A percentile compares a stretch with the other conserved stretches of the same genome.
Evolutionary conservation across 2,888 invertebrate species (phyloP).

Genomic region (Hololepta plana): DNA sequence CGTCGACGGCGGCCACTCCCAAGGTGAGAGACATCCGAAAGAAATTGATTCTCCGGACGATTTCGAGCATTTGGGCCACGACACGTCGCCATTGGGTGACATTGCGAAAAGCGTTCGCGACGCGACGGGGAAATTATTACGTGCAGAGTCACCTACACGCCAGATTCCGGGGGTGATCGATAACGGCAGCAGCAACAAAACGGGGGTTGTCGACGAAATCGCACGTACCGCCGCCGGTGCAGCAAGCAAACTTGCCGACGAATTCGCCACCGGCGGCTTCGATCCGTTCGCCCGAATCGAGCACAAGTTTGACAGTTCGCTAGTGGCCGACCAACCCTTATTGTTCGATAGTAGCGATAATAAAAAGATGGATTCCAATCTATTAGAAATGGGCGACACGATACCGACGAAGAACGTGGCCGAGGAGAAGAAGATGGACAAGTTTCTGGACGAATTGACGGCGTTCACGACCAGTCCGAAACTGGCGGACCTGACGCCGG

Average conservation of each 20-base stretch:
- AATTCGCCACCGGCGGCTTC: conserved; percentile 6
- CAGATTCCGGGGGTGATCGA: conserved; percentile 21
- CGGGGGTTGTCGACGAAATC: conserved; percentile 19
- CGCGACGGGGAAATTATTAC: conserved; percentile 21
- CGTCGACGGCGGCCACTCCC: too few species aligned
- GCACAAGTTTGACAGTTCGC: conserved; percentile 1
- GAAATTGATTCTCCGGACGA: conserved; percentile 56
- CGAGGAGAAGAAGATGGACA: conserved; percentile 20
- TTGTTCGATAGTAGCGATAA: too few species aligned
- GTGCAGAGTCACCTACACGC: conserved; percentile 15
- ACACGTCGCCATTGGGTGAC: conserved; percentile 25
- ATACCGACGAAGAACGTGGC: conserved; percentile 19
- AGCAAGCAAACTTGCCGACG: conserved; percentile 15
- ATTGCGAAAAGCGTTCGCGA: conserved; percentile 16
- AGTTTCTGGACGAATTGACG: conserved; percentile 18
- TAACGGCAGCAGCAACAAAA: too few species aligned
- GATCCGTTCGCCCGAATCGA: conserved; percentile 9
- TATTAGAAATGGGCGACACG: conserved; percentile 22
- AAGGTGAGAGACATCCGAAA: too few species aligned
- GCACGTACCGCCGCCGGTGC: conserved; percentile 8
- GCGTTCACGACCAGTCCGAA: conserved; percentile 10
- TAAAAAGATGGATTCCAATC: conserved; percentile 23
- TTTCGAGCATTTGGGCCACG: conserved; percentile 54
- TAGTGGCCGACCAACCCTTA: conserved; percentile 7
- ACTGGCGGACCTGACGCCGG: conserved; percentile 12